phyloP scores from a whole-genome alignment of 2,888 invertebrate genomes.

The Pristionchus entomophagus region DNA sequence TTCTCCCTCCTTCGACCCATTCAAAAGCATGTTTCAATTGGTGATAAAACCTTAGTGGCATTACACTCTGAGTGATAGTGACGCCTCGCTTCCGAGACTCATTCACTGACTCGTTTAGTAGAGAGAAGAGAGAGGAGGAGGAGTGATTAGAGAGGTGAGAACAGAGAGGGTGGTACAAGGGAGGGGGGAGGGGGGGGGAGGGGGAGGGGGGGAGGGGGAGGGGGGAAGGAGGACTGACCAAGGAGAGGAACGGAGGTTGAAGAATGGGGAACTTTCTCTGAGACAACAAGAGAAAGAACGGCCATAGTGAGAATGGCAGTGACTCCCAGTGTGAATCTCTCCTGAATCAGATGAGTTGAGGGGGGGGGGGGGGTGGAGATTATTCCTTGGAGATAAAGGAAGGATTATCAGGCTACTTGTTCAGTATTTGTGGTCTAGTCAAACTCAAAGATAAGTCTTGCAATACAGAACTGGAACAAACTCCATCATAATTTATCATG shows the following conservation, averaged over 20 bases:
- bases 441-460: too few relatives aligned
- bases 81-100: conserved; percentile 28
- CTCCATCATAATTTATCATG: background rate
- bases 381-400: too few relatives aligned
- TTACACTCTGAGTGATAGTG: conserved; percentile 25
- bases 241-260: conserved; percentile 72
- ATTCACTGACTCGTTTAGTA: background rate
- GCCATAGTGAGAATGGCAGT: conserved; percentile 75
- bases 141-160: too few relatives aligned
- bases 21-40: conserved; percentile 39
- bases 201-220: background rate
- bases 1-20: background rate
- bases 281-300: conserved; percentile 72
- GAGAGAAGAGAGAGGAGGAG: background rate
- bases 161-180: background rate
- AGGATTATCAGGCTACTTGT: too few relatives aligned
- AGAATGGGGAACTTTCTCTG: conserved; percentile 73
- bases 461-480: background rate
- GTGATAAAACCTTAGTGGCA: conserved; percentile 36
- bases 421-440: too few relatives aligned
- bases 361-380: background rate
- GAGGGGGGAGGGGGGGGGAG: too few relatives aligned
- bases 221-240: conserved; percentile 50
- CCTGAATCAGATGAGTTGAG: conserved; percentile 52
- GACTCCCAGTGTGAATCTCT: conserved; percentile 72